Conservation (phyloP, 2,113 vertebrate genomes). For the Pyxicephalus adspersus region DNA sequence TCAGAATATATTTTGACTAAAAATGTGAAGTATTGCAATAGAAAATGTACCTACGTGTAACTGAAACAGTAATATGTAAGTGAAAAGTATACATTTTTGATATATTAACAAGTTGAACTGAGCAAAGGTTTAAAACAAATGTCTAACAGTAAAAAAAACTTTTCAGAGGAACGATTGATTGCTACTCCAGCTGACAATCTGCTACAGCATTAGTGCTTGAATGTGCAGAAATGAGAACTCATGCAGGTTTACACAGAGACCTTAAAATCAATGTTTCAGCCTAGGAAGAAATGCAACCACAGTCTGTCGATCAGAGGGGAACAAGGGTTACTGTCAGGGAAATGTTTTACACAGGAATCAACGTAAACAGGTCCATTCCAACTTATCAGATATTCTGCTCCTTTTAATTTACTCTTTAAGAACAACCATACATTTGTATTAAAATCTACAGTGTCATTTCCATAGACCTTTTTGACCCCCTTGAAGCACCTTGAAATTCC, state of each 20-base stretch:
- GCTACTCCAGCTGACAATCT: constrained; percentile 46
- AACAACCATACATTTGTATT: too few species aligned
- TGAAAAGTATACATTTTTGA: constrained; percentile 3
- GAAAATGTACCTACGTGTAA: too few species aligned
- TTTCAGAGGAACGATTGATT: constrained; percentile 52
- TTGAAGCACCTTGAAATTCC: too few species aligned
- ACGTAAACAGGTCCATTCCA: constrained; percentile 6
- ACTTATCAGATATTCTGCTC: neutral
- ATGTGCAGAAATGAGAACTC: constrained; percentile 51
- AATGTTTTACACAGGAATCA: constrained; percentile 30
- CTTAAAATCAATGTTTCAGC: constrained; percentile 52
- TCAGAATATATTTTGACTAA: too few species aligned
- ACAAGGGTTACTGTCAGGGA: constrained; percentile 34
- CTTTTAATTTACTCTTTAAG: neutral
- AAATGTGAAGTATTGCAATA: too few species aligned
- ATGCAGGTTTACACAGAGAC: constrained; percentile 42
- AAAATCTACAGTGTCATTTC: too few species aligned
- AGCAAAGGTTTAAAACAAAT: constrained; percentile 46
- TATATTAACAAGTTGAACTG: constrained; percentile 3
- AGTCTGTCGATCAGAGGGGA: constrained; percentile 47
- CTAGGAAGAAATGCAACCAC: constrained; percentile 39
- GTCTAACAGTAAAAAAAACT: constrained; percentile 36
- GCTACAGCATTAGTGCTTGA: constrained; percentile 49
- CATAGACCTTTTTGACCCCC: too few species aligned
- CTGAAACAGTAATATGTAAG: neutral